Evolutionary conservation across 2,113 vertebrate genomes (phyloP).

Genomic region (Thamnophis sirtalis): DNA sequence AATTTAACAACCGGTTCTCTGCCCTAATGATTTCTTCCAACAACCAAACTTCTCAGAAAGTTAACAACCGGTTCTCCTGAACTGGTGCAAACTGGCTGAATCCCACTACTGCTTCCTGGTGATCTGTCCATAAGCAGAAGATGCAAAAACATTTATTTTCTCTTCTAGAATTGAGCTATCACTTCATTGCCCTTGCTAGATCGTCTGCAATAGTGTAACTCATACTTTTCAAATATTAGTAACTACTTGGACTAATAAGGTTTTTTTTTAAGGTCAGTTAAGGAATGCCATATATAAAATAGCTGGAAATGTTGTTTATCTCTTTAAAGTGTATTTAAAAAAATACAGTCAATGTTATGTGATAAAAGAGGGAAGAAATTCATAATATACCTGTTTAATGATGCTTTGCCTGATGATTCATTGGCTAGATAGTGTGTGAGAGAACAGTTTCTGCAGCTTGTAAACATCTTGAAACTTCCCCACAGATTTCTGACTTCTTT

Average conservation of each 20-base stretch:
- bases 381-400: neutral
- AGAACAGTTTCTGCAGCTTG: neutral
- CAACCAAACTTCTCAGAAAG: no score
- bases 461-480: neutral
- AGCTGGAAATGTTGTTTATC: conserved; percentile 16
- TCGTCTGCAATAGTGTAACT: neutral
- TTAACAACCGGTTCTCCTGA: no score
- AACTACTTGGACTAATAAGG: neutral
- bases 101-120: neutral
- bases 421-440: neutral
- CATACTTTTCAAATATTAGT: conserved; percentile 19
- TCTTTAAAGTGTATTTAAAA: conserved; percentile 15
- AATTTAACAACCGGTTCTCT: no score
- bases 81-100: no score
- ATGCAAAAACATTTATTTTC: neutral
- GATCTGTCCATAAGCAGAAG: neutral
- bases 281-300: neutral
- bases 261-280: neutral
- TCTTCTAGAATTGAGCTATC: neutral
- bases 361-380: neutral
- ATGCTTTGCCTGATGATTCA: neutral
- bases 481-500: neutral
- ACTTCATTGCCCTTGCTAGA: conserved; percentile 3
- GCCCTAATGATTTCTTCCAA: no score
- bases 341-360: neutral